Conservation (phyloP, 1,140 invertebrate genomes). For the Tribolium madens region DNA sequence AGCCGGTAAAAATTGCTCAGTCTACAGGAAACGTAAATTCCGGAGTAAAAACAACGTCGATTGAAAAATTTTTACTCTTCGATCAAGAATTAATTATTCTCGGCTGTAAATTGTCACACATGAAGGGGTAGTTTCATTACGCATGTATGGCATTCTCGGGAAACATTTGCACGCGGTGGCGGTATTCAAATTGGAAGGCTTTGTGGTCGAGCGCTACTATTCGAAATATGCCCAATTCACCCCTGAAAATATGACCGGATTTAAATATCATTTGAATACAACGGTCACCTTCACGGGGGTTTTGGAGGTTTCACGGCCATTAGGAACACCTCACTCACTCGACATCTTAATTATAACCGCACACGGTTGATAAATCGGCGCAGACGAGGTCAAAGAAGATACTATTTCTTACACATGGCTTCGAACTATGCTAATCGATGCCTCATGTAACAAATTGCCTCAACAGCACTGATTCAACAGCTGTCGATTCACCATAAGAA, state of each 20-base stretch:
- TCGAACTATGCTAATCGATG: conserved; percentile 58
- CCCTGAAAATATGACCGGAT: conserved; percentile 39
- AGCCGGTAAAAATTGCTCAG: conserved; percentile 62
- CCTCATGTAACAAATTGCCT: conserved; percentile 56
- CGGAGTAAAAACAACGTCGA: conserved; percentile 59
- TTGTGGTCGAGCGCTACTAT: conserved; percentile 42
- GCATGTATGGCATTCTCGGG: conserved; percentile 47
- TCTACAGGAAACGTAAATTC: conserved; percentile 62
- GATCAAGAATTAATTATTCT: conserved; percentile 41
- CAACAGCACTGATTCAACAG: conserved; percentile 16
- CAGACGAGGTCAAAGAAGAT: conserved; percentile 28
- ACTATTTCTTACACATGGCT: conserved; percentile 39
- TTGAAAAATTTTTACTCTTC: conserved; percentile 46
- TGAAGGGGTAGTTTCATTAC: conserved; percentile 43
- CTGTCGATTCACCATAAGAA: background rate
- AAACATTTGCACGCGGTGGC: conserved; percentile 35
- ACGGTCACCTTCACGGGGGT: conserved; percentile 21
- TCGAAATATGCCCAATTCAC: conserved; percentile 47
- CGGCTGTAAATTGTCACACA: conserved; percentile 1
- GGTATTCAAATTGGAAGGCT: conserved; percentile 53
- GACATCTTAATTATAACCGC: conserved; percentile 59
- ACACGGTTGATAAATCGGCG: conserved; percentile 54
- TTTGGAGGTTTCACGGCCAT: conserved; percentile 44
- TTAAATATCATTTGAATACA: conserved; percentile 49
- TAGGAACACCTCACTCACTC: conserved; percentile 33